Evolutionary conservation across 1,140 invertebrate species (phyloP), one percentile per base, ranked within the genome.

Genomic region (Vanessa tameamea): DNA sequence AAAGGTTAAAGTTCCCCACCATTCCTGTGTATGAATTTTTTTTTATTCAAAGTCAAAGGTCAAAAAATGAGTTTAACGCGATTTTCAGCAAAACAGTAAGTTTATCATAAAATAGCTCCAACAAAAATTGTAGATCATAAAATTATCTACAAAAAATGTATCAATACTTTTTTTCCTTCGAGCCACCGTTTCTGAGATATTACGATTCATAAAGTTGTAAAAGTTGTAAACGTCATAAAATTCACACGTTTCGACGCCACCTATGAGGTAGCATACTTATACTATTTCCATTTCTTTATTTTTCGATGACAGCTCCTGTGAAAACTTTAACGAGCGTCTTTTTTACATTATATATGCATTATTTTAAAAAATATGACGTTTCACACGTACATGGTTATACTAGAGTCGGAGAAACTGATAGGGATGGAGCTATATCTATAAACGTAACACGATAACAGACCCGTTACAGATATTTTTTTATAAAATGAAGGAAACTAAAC

Each of bases 61-160:
- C 48, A 50, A 50, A 50, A 50, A 50, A 50, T 50, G 48, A 50
- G 4, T 50, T 50, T 50, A 20, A 0, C 48, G 13, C 7, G 48
- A 50, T 50, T 50, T 50, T 50, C 48, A 50, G 48, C 11, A 50
- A 50, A 50, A 50, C 20, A 20, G 20, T 20, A 20, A 20, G 20
- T 20, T 20, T 20, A 20, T 20, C 20, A 20, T 20, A 50, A 50
- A 50, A 14, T 50, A 50, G 4, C 3, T 50, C 48, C 12, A 1
- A 50, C 48, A 50, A 50, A 50, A 50, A 50, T 50, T 50, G 13
- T 50, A 50, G 48, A 50, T 50, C 48, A 50, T 50, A 50, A 50
- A 50, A 50, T 50, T 50, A 50, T 50, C 11, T 50, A 50, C 15
- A 20, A 20, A 20, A 20, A 20, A 1, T 20, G 20, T 20, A 20